Percentiles rank a stretch among this genome's conserved stretches.
Conservation (phyloP, 2,113 vertebrate species). For the Taxidea taxus region DNA sequence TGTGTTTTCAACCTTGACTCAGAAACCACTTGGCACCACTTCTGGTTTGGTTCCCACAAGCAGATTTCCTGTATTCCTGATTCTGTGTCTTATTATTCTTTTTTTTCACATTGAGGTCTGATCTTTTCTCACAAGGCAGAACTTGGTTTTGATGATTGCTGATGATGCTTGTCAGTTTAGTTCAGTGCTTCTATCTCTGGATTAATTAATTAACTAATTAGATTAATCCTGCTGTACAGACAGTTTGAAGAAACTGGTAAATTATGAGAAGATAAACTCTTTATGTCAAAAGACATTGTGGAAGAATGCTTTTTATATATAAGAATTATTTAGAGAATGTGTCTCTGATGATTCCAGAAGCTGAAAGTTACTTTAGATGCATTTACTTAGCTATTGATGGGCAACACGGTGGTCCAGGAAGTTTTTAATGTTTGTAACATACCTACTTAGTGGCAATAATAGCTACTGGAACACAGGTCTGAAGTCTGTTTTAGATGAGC, state of each 20-base stretch:
- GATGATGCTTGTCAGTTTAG: background rate
- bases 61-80: background rate
- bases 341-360: background rate
- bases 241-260: background rate
- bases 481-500: background rate
- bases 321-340: background rate
- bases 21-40: background rate
- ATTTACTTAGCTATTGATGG: background rate
- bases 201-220: background rate
- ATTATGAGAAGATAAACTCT: background rate
- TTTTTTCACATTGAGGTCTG: background rate
- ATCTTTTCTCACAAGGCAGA: background rate
- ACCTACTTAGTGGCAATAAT: background rate
- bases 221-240: background rate
- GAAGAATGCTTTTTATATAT: background rate
- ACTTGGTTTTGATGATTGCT: background rate
- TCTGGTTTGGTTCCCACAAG: background rate
- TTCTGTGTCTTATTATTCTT: background rate
- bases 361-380: background rate
- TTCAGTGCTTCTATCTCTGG: background rate
- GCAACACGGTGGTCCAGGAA: background rate
- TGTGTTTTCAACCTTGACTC: background rate
- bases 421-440: background rate
- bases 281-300: background rate
- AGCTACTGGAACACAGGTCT: background rate